A percentile compares a stretch with the other conserved stretches of the same genome.
phyloP scores from a whole-genome alignment of 2,797 vertebrate species.

The Mus spretus region DNA sequence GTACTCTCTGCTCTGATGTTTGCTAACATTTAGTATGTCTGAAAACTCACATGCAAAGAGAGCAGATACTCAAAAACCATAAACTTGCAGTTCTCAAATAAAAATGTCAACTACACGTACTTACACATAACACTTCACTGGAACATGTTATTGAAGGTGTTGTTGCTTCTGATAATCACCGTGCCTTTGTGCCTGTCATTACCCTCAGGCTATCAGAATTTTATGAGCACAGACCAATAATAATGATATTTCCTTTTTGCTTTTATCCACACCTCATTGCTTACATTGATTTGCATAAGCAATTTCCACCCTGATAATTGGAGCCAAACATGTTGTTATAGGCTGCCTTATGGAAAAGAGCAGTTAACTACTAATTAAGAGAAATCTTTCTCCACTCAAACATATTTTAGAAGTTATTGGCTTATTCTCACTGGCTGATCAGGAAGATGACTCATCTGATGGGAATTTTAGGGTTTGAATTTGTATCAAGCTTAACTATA shows the following conservation, averaged over 20 bases:
- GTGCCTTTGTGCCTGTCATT: slow-evolving; percentile 67
- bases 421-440: slow-evolving; percentile 60
- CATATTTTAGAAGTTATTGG: slow-evolving; percentile 75
- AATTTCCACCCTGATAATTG: slow-evolving; percentile 83
- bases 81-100: slow-evolving; percentile 61
- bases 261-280: slow-evolving; percentile 84
- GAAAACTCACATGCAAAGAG: slow-evolving; percentile 22
- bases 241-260: slow-evolving; percentile 81
- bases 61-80: slow-evolving; percentile 25
- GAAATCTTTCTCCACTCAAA: slow-evolving; percentile 69
- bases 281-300: slow-evolving; percentile 85
- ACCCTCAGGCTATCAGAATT: slow-evolving; percentile 74
- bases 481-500: neutral
- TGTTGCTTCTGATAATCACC: slow-evolving; percentile 72
- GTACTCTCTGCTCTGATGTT: slow-evolving; percentile 21
- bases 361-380: slow-evolving; percentile 81
- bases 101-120: slow-evolving; percentile 38
- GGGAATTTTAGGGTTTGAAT: slow-evolving; percentile 53
- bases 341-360: slow-evolving; percentile 79
- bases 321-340: slow-evolving; percentile 81
- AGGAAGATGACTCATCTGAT: slow-evolving; percentile 76
- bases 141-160: slow-evolving; percentile 60
- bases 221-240: slow-evolving; percentile 83
- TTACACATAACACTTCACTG: slow-evolving; percentile 36
- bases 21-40: slow-evolving; percentile 48